These are phyloP conservation scores for Gnathonemus echidnorhynchus DNA, from an alignment of 2,113 vertebrate species.

Conservation along the genomic window DNA sequence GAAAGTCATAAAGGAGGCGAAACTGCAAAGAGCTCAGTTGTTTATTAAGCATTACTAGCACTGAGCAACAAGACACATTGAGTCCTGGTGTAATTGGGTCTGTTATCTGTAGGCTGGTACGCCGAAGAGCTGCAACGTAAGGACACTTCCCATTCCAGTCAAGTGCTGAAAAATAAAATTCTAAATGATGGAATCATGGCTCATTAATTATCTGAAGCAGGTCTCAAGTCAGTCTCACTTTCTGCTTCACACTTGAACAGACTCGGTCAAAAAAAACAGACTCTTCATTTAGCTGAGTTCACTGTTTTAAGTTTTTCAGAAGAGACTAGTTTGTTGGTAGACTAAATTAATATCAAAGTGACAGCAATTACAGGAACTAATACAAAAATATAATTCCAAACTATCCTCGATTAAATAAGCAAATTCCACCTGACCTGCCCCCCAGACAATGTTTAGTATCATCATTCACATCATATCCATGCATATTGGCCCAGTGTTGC, in stretches of 20 bases:
- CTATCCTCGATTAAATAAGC: not conserved
- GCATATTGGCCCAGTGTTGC: not conserved
- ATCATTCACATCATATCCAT: not conserved
- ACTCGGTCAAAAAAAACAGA: not conserved
- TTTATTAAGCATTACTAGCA: not conserved
- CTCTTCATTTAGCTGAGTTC: not conserved
- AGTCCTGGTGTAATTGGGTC: not conserved
- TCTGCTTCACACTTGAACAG: constrained; percentile 41
- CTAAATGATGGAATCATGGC: not conserved
- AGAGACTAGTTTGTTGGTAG: not conserved
- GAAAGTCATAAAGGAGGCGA: not conserved
- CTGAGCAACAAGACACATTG: not conserved
- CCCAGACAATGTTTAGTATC: not conserved
- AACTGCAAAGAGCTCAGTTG: not conserved
- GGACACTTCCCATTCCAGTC: not conserved
- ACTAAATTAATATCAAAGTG: not conserved
- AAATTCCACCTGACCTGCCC: not conserved
- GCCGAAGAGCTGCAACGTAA: not conserved
- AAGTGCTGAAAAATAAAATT: not conserved
- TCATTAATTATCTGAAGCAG: constrained; percentile 21
- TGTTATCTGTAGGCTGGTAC: not conserved
- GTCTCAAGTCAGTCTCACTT: constrained; percentile 30
- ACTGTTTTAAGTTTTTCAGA: not conserved
- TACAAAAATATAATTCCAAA: not conserved
- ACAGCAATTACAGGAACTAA: not conserved